Evolutionary conservation across 2,113 vertebrate genomes (phyloP).

Genomic region (Thamnaconus septentrionalis): DNA sequence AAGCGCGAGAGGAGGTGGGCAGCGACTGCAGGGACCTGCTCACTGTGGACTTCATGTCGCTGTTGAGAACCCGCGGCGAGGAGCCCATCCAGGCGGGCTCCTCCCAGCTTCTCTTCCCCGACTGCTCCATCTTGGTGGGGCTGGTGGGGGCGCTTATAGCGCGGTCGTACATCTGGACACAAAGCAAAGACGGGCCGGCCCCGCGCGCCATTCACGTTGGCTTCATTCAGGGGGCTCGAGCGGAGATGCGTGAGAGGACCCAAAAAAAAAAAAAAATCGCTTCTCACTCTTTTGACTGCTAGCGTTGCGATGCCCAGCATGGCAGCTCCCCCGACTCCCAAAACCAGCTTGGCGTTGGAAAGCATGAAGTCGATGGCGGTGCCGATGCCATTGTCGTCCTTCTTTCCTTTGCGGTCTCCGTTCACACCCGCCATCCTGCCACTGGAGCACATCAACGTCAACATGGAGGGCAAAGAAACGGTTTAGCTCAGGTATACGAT

Average conservation of each 20-base stretch:
- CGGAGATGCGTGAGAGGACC: no score
- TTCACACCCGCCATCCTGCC: slow-evolving; percentile 86
- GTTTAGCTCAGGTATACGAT: no score
- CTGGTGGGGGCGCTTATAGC: slow-evolving; percentile 94
- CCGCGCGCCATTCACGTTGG: no score
- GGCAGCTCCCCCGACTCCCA: slow-evolving; percentile 94
- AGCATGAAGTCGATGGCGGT: slow-evolving; percentile 95
- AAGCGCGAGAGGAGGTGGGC: slow-evolving; percentile 83
- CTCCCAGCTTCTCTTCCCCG: slow-evolving; percentile 93
- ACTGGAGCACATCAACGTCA: background rate
- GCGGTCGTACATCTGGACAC: slow-evolving; percentile 90
- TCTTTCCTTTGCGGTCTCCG: slow-evolving; percentile 88
- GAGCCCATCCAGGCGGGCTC: slow-evolving; percentile 96
- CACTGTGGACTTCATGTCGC: slow-evolving; percentile 88
- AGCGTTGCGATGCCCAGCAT: slow-evolving; percentile 97
- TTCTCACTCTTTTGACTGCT: slow-evolving; percentile 91
- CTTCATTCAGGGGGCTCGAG: background rate
- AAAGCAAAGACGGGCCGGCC: background rate
- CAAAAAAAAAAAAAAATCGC: background rate
- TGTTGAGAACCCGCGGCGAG: slow-evolving; percentile 84
- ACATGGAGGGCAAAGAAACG: background rate
- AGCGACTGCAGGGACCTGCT: slow-evolving; percentile 94
- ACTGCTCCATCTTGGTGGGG: slow-evolving; percentile 87
- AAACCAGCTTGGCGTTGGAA: slow-evolving; percentile 95
- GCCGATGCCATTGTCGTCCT: slow-evolving; percentile 94